Base-by-base conservation (phyloP, 2,797 vertebrate species). In the Nyctibius grandis region DNA sequence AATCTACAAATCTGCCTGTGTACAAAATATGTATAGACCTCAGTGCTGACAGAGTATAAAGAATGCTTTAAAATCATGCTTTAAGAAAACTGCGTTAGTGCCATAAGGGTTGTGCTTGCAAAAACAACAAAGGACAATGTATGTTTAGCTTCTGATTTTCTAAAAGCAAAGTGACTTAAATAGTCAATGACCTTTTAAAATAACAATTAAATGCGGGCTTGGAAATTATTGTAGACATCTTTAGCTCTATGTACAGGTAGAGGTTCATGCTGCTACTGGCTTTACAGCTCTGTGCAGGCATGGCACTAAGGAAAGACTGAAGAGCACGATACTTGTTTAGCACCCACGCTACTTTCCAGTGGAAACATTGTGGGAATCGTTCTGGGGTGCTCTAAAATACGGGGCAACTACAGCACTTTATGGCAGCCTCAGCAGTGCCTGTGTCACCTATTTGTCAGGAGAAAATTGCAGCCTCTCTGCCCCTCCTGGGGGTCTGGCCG, bases 261-360 rank as follows among this genome's bases (percentile, higher is more conserved):
- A 84, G 22, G 74, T 63, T 20, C 20, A n/a, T 16, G 38, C 8
- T 60, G 14, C 36, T 45, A 34, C 18, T 89, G 48, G 33, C 47
- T 61, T 69, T 56, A 61, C 12, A 45, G 42, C 12, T 47, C 81
- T 78, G 44, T 2, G 2, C 28, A 93, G 33, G 18, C 38, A 68
- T 17, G 40, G 33, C 31, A 33, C 31, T 18, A 47, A 36, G 38
- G 12, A 88, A 5, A 88, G 34, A 36, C 22, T 75, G 60, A 91
- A 74, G 25, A 54, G 3, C n/a, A n/a, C 15, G 40, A 42, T 42
- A 42, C 20, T 34, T 68, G 51, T 65, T 76, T 21, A 91, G 34
- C 28, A 80, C 1, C 6, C 23, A 14, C 3, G 4, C 8, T 54
- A 7, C 19, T 72, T 89, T 83, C 25, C 33, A 1, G 0, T 61